A percentile compares a stretch with the other conserved stretches of the same genome.
Evolutionary conservation across 2,797 vertebrate species (phyloP).

Genomic region (Pristis pectinata): DNA sequence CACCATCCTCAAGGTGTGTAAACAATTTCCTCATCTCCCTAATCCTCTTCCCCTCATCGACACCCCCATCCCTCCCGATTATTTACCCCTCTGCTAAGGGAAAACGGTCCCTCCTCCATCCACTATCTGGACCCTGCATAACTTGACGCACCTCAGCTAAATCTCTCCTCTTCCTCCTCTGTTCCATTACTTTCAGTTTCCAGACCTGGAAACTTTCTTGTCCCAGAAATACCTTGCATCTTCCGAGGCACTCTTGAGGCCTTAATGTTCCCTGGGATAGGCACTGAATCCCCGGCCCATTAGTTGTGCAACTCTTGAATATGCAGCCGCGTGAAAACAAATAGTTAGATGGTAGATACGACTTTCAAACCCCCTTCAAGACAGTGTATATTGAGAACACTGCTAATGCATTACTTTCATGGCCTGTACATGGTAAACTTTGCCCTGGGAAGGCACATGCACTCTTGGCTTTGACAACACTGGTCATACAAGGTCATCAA

Average conservation of each 20-base stretch:
- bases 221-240: background rate
- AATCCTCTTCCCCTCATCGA: too few species aligned
- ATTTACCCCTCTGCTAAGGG: too few species aligned
- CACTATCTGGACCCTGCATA: too few species aligned
- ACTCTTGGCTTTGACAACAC: background rate
- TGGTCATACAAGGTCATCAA: background rate
- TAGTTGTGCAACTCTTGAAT: background rate
- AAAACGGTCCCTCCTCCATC: too few species aligned
- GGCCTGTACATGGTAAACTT: background rate
- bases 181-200: too few species aligned
- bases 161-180: too few species aligned
- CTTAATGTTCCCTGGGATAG: background rate
- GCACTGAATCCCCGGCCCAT: background rate
- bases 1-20: too few species aligned
- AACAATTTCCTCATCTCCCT: too few species aligned
- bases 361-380: background rate
- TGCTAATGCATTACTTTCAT: background rate
- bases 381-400: background rate
- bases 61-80: too few species aligned
- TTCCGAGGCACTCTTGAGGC: background rate
- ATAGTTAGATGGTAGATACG: background rate
- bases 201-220: too few species aligned
- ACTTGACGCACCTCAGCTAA: too few species aligned
- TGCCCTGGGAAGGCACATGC: constrained; percentile 7
- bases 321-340: background rate